These are phyloP conservation scores for Entelurus aequoreus DNA, from an alignment of 2,113 vertebrate genomes.

Conservation along the genomic window DNA sequence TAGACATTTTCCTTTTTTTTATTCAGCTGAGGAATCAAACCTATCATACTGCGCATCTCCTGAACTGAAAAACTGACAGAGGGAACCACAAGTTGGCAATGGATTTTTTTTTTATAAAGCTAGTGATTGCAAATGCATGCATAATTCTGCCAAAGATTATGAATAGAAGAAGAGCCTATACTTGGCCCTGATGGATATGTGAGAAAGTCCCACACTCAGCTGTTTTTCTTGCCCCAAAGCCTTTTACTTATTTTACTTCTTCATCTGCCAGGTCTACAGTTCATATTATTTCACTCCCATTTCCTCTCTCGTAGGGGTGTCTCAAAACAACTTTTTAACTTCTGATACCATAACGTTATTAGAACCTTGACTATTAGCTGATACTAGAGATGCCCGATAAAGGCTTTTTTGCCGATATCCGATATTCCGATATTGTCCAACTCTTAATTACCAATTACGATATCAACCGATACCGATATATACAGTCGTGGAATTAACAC, in stretches of 20 bases:
- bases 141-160: neutral
- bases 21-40: conserved; percentile 22
- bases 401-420: no score
- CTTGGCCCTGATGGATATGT: neutral
- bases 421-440: no score
- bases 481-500: no score
- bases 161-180: neutral
- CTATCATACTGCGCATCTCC: conserved; percentile 3
- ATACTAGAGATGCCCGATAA: no score
- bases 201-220: neutral
- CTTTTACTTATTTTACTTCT: neutral
- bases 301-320: no score
- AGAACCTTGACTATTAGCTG: no score
- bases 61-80: neutral
- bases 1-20: conserved; percentile 6
- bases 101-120: neutral
- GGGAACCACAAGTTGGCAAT: neutral
- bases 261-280: conserved; percentile 2
- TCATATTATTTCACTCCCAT: conserved; percentile 4
- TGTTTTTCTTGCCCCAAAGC: neutral
- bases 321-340: no score
- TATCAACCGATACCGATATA: no score
- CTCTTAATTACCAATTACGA: no score
- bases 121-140: neutral
- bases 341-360: no score